phyloP scores from a whole-genome alignment of 2,797 vertebrate genomes.

The Gambelia wislizenii region DNA sequence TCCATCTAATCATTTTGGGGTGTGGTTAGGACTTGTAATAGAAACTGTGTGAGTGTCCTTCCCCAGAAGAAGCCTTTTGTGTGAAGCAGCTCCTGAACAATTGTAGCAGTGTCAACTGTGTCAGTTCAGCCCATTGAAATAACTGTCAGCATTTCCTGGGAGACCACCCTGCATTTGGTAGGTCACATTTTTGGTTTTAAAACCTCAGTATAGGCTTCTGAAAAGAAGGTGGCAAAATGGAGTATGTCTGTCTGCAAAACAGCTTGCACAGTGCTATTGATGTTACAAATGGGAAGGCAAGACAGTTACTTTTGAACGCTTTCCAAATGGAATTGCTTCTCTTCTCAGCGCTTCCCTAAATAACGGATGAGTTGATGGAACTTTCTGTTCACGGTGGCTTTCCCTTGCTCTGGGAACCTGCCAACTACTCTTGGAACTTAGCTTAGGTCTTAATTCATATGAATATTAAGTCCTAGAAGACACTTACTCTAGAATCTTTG shows the following conservation, averaged over 20 bases:
- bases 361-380: constrained; percentile 43
- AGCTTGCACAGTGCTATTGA: constrained; percentile 59
- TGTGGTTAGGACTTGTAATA: no score
- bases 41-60: neutral
- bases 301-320: constrained; percentile 51
- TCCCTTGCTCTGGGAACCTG: constrained; percentile 50
- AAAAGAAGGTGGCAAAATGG: constrained; percentile 57
- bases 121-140: neutral
- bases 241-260: constrained; percentile 55
- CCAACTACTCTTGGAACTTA: constrained; percentile 45
- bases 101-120: neutral
- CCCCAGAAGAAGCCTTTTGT: neutral
- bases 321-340: constrained; percentile 51
- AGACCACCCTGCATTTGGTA: neutral
- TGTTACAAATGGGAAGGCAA: constrained; percentile 65
- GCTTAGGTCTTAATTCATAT: constrained; percentile 45
- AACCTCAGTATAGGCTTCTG: neutral
- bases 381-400: constrained; percentile 52
- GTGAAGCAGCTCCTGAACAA: neutral
- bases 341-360: constrained; percentile 35
- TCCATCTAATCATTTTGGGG: neutral
- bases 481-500: constrained; percentile 32
- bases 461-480: constrained; percentile 8
- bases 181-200: neutral
- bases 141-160: neutral